Conservation (phyloP, 2,113 vertebrate genomes). For the Albula glossodonta region DNA sequence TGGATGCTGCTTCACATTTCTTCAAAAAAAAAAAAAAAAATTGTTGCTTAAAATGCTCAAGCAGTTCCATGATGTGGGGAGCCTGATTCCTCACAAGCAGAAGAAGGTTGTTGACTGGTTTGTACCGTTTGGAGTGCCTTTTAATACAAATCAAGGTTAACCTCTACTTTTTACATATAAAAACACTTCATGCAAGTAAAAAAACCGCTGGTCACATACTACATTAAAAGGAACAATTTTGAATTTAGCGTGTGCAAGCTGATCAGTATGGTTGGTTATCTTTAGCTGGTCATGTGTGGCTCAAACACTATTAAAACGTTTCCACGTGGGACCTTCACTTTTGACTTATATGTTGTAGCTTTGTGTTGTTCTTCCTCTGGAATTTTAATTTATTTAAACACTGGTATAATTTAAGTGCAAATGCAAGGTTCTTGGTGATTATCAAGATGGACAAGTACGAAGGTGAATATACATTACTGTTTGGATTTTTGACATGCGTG, state of each 20-base stretch:
- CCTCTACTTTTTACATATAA: not conserved
- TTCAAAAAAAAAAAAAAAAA: not conserved
- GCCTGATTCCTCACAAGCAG: not conserved
- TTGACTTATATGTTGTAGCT: not conserved
- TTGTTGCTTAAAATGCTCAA: not conserved
- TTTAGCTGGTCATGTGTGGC: not conserved
- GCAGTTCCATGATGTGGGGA: not conserved
- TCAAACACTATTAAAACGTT: not conserved
- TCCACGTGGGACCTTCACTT: not conserved
- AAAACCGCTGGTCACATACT: not conserved
- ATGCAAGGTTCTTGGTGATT: conserved; percentile 44
- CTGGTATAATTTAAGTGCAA: conserved; percentile 68
- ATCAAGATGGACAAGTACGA: not conserved
- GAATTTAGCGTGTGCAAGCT: not conserved
- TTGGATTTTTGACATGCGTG: conserved; percentile 24
- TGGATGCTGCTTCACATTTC: not conserved
- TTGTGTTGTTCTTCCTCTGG: conserved; percentile 17
- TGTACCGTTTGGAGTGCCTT: not conserved
- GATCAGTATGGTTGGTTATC: not conserved
- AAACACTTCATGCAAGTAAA: not conserved
- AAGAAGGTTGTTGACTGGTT: not conserved
- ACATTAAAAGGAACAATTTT: not conserved
- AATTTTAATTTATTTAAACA: conserved; percentile 64
- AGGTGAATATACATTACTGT: not conserved
- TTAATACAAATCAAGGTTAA: not conserved